Evolutionary conservation across 2,113 vertebrate genomes (phyloP).

Genomic region (Buteo buteo): DNA sequence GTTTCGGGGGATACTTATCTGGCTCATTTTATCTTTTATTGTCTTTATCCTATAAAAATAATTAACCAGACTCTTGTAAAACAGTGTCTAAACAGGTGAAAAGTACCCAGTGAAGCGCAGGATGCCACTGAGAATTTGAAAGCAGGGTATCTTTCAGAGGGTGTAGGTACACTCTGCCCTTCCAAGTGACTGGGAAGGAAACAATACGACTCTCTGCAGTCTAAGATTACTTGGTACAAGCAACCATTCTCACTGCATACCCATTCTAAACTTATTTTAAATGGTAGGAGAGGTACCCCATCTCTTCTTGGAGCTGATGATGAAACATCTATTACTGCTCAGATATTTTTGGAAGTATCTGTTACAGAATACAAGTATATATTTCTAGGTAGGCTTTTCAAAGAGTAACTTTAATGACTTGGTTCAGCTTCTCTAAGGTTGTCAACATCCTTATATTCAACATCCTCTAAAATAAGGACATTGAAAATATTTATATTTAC

Average conservation of each 20-base stretch:
- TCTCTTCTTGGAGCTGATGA: neutral
- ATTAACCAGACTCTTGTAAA: constrained; percentile 39
- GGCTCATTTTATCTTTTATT: constrained; percentile 34
- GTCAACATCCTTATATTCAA: neutral
- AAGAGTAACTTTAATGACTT: neutral
- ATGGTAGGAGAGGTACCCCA: neutral
- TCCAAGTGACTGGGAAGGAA: constrained; percentile 34
- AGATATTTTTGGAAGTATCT: constrained; percentile 1
- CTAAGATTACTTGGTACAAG: constrained; percentile 2
- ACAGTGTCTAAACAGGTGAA: constrained; percentile 21
- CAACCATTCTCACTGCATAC: neutral
- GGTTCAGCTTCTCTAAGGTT: neutral
- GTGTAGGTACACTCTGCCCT: constrained; percentile 11
- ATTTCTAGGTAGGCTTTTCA: neutral
- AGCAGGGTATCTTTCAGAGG: neutral
- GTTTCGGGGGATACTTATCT: constrained; percentile 26
- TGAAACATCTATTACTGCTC: neutral
- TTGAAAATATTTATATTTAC: neutral
- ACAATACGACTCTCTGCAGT: neutral
- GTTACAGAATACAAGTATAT: constrained; percentile 4
- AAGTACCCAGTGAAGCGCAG: constrained; percentile 27
- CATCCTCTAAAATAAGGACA: neutral
- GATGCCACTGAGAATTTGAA: constrained; percentile 34
- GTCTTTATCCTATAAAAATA: constrained; percentile 54
- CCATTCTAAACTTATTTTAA: constrained; percentile 30